Evolutionary conservation across 2,797 vertebrate species (phyloP).

Genomic region (Chaenodraco wilsoni): DNA sequence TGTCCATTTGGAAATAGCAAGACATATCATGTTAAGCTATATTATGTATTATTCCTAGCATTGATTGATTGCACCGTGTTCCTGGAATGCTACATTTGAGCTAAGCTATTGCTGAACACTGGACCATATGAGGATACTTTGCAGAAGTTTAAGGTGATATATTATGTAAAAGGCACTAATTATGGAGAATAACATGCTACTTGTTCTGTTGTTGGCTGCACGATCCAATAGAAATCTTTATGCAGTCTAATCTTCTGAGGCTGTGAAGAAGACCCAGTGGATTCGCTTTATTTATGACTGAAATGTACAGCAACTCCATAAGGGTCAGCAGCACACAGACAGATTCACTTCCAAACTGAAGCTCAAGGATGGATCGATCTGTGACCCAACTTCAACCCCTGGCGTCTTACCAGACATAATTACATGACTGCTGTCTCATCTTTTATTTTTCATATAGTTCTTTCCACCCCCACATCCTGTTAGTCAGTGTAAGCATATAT

Average conservation of each 20-base stretch:
- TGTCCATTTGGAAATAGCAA: too few species aligned
- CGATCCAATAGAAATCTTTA: neutral
- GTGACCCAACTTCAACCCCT: neutral
- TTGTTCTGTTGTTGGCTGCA: neutral
- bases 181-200: neutral
- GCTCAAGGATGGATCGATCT: neutral
- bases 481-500: too few species aligned
- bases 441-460: too few species aligned
- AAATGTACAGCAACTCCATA: neutral
- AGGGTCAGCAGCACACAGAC: constrained; percentile 1
- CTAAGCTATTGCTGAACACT: neutral
- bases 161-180: neutral
- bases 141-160: neutral
- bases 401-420: too few species aligned
- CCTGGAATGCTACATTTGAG: too few species aligned
- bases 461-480: too few species aligned
- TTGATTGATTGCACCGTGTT: neutral
- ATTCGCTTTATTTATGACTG: neutral
- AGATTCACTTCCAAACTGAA: constrained; percentile 3
- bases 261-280: neutral
- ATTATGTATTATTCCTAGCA: too few species aligned
- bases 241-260: neutral
- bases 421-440: too few species aligned
- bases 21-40: too few species aligned
- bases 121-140: neutral